Evolutionary conservation across 2,797 vertebrate genomes (phyloP), one percentile per base, ranked within the genome.

Genomic region (Lithobates sylvaticus): DNA sequence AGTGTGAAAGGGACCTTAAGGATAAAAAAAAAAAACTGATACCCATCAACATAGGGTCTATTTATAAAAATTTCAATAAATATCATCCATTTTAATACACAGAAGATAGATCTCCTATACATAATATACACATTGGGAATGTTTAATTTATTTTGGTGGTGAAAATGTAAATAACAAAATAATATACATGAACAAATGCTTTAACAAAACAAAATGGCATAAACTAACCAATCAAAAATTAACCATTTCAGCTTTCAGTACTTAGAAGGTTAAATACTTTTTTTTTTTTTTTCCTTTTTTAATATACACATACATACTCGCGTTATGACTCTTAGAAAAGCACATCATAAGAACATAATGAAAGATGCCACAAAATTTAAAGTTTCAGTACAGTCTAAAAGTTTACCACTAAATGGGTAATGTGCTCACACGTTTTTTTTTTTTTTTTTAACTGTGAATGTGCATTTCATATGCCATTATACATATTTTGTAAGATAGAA

Each of bases 301-400:
- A 36, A 72, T 81, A 79, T 79, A 73, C 84, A 85, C 75, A 84
- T 71, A 84, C 70, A 85, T 75, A 85, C 76, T 64, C 58, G 78
- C 54, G 68, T 54, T 58, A 50, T 58, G 36, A 71, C 70, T 67
- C 39, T 8, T 54, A 78, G 42, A 70, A 82, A 18, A 67, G 36
- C 74, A 83, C 84, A 81, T 81, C 18, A 50, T 50, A 36, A 68
- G 39, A 78, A 82, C 72, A 65, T 61, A 44, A 77, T 73, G 76
- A 86, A 86, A 73, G 50, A 78, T 5, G 81, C 78, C 85, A 83
- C 74, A 78, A 78, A 78, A 83, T 78, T 39, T 50, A 74, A 75
- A 73, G 47, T 78, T 29, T 54, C 72, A 73, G 71, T 78, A 83
- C 29, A 78, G 27, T 58, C 69, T 42, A 61, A 81, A 61, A 75